phyloP scores from a whole-genome alignment of 2,888 invertebrate genomes.

The Tenthredo distinguenda region DNA sequence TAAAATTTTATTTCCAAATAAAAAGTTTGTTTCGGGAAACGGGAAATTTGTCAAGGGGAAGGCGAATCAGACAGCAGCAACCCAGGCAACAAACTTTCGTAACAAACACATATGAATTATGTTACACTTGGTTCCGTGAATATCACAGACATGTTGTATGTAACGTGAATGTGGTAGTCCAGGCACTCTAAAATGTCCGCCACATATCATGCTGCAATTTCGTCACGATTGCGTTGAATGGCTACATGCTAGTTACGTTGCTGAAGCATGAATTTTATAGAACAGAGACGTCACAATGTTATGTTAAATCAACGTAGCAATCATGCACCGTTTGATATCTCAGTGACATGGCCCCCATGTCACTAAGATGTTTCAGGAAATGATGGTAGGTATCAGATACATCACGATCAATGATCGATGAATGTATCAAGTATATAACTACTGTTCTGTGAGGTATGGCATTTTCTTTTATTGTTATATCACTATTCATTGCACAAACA shows the following conservation, averaged over 20 bases:
- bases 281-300: constrained; percentile 24
- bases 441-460: neutral
- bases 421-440: neutral
- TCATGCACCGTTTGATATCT: neutral
- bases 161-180: constrained; percentile 17
- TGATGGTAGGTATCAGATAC: too few relatives aligned
- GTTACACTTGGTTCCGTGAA: constrained; percentile 1
- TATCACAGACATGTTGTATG: constrained; percentile 28
- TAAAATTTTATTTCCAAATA: too few relatives aligned
- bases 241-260: neutral
- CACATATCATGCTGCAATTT: neutral
- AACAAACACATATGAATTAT: constrained; percentile 18
- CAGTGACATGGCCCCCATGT: too few relatives aligned
- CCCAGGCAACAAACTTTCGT: constrained; percentile 10
- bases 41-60: too few relatives aligned
- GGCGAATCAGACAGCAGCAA: too few relatives aligned
- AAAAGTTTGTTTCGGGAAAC: too few relatives aligned
- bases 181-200: constrained; percentile 33
- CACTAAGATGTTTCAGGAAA: neutral
- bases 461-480: neutral
- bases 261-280: neutral
- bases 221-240: neutral
- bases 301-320: neutral
- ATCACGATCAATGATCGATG: neutral
- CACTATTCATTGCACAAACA: too few relatives aligned